Evolutionary conservation across 1,140 invertebrate species (phyloP).

Genomic region (Lucilia sericata): DNA sequence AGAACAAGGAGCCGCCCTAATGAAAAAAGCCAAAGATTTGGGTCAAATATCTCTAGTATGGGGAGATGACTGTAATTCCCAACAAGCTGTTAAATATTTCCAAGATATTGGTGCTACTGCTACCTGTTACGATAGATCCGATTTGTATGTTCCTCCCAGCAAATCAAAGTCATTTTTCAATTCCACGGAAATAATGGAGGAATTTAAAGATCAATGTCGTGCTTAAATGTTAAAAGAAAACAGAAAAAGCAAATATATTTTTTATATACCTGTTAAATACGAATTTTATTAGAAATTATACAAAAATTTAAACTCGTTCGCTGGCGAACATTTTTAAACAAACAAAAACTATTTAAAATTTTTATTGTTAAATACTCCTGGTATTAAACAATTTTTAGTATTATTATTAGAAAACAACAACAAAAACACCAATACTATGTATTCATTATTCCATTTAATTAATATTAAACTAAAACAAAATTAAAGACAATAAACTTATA

Average conservation of each 20-base stretch:
- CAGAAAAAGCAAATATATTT: too few species aligned
- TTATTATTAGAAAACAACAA: background rate
- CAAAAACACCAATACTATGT: background rate
- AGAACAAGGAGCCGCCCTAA: conserved; percentile 76
- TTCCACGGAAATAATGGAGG: conserved; percentile 56
- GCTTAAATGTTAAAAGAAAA: background rate
- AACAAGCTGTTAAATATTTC: conserved; percentile 83
- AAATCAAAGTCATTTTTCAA: conserved; percentile 63
- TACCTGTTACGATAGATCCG: conserved; percentile 93
- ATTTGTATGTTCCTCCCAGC: conserved; percentile 66
- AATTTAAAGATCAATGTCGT: conserved; percentile 60
- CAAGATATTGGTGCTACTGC: conserved; percentile 90
- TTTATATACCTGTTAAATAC: too few species aligned
- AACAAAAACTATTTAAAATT: background rate
- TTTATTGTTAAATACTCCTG: background rate
- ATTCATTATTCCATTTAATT: conserved; percentile 7
- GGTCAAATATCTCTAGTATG: conserved; percentile 92
- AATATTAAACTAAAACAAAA: background rate
- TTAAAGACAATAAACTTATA: background rate
- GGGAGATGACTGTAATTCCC: conserved; percentile 94
- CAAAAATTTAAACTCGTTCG: background rate
- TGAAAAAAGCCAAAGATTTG: conserved; percentile 79
- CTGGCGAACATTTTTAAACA: background rate
- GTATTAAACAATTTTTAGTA: background rate
- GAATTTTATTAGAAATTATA: background rate